Base-by-base conservation (phyloP, 1,140 invertebrate species). In the Drosophila aff. region DNA sequence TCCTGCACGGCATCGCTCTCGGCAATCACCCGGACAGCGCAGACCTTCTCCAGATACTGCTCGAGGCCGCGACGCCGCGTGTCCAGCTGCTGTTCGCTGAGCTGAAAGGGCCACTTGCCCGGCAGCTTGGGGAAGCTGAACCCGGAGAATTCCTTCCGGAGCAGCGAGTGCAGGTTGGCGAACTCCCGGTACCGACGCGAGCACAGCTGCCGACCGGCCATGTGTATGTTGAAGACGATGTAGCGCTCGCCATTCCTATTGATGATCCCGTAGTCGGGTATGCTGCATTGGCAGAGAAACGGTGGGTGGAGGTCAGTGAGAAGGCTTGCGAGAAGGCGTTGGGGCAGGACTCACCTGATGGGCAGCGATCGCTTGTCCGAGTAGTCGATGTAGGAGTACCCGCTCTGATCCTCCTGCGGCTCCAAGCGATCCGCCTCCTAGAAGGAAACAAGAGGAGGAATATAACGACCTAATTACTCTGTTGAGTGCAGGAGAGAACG, bases 121-220 rank as follows among this genome's bases (percentile, higher is more conserved):
- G 99, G 99, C 57, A 99, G 93, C 94, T 99, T 99, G 0, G 99
- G 99, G 93, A 99, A 99, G 93, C 96, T 97, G 93, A 99, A 99
- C 57, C 99, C 99, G 72, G 97, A 94, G 93, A 99, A 99, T 93
- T 99, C 98, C 92, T 98, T 97, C 93, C 99, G 99, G 50, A 99
- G 94, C 72, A 96, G 96, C 80, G 96, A 95, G 92, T 99, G 97
- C 55, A 99, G 93, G 65, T 97, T 96, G 16, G 97, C 96, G 93
- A 99, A 99, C 94, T 99, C 99, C 57, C 98, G 95, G 93, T 99
- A 99, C 43, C 99, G 94, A 52, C 99, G 94, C 36, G 98, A 99
- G 93, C 99, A 99, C 28, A 99, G 94, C 93, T 99, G 99, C 49
- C 99, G 93, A 0, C 99, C 99, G 33, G 99, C 99, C 98, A 99